Percentiles rank a stretch among this genome's conserved stretches.
phyloP scores from a whole-genome alignment of 2,113 vertebrate genomes.

The Sinocyclocheilus grahami region DNA sequence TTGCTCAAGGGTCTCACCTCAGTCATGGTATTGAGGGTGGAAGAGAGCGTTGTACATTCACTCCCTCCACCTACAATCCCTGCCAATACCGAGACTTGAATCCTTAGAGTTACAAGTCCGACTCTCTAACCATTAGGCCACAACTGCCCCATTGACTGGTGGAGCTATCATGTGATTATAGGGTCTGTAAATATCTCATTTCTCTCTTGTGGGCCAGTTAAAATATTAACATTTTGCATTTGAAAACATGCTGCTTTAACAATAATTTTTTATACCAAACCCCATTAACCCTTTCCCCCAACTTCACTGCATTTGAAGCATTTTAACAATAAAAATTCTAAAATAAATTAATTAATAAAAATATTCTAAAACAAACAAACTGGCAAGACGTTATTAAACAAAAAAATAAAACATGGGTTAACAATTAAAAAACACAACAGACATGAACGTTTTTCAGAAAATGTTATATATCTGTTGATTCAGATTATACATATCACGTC shows the following conservation, averaged over 20 bases:
- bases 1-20: too few species aligned
- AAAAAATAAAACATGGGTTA: not conserved
- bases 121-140: too few species aligned
- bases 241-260: not conserved
- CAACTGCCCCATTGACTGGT: not conserved
- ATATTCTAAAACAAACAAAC: not conserved
- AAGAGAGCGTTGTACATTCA: too few species aligned
- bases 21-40: too few species aligned
- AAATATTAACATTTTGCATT: not conserved
- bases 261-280: too few species aligned
- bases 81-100: too few species aligned
- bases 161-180: not conserved
- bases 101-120: too few species aligned
- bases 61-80: too few species aligned
- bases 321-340: not conserved
- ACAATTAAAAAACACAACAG: not conserved
- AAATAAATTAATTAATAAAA: not conserved
- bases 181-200: not conserved
- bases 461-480: not conserved
- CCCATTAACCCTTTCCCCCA: too few species aligned
- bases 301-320: not conserved
- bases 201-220: not conserved
- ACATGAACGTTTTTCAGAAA: not conserved
- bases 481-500: not conserved
- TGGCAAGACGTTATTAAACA: not conserved